Evolutionary conservation across 1,140 invertebrate species (phyloP).

Genomic region (Drosophila obscura): DNA sequence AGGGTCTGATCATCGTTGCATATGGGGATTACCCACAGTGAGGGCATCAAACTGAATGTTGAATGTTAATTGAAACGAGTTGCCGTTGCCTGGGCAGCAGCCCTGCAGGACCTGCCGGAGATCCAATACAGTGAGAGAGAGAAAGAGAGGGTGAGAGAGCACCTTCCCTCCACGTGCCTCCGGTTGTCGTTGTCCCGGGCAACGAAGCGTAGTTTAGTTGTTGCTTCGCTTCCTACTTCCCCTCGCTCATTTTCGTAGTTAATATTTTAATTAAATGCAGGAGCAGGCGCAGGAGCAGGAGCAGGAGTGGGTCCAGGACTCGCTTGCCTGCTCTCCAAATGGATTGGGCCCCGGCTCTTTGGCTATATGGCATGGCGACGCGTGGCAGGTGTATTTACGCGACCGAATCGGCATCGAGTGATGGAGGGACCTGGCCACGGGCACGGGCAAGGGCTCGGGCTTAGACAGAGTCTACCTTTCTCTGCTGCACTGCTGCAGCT

Average conservation of each 20-base stretch:
- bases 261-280: conserved; percentile 84
- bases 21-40: too few species aligned
- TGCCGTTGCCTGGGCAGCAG: conserved; percentile 34
- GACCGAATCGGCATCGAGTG: conserved; percentile 37
- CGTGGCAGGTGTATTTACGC: conserved; percentile 82
- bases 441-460: conserved; percentile 49
- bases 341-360: background rate
- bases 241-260: conserved; percentile 72
- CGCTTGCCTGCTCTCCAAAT: background rate
- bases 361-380: conserved; percentile 45
- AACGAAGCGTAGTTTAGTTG: conserved; percentile 34
- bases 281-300: conserved; percentile 65
- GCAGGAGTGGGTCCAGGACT: conserved; percentile 14
- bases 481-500: conserved; percentile 52
- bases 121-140: background rate
- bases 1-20: too few species aligned
- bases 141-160: background rate
- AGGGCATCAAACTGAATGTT: conserved; percentile 42
- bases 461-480: conserved; percentile 55
- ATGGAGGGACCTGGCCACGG: conserved; percentile 24
- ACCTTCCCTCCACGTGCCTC: conserved; percentile 10
- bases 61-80: conserved; percentile 76
- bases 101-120: conserved; percentile 36
- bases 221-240: conserved; percentile 29
- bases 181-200: conserved; percentile 8